These are phyloP conservation scores for Seriola dumerili DNA, from an alignment of 2,113 vertebrate genomes.

Conservation along the genomic window DNA sequence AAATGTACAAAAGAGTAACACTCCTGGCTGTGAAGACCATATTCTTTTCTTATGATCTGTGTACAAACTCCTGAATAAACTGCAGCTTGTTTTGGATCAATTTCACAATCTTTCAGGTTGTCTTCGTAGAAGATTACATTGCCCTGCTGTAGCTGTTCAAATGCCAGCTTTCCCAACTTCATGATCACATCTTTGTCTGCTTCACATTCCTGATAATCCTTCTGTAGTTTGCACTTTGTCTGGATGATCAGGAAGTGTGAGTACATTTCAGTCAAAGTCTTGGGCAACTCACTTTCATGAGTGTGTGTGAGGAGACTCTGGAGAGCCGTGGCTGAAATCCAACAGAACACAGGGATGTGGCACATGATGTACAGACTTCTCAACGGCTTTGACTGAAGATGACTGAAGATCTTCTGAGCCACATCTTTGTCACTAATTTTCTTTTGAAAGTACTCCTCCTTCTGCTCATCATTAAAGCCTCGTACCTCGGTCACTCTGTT, in stretches of 20 bases:
- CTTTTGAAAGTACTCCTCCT: conserved; percentile 38
- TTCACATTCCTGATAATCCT: conserved; percentile 20
- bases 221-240: not conserved
- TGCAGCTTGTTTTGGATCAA: conserved; percentile 25
- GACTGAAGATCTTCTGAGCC: conserved; percentile 5
- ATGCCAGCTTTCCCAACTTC: conserved; percentile 53
- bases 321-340: conserved; percentile 23
- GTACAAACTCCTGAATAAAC: conserved; percentile 51
- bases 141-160: conserved; percentile 27
- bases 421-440: not conserved
- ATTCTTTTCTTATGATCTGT: conserved; percentile 41
- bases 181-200: conserved; percentile 16
- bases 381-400: conserved; percentile 17
- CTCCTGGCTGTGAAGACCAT: conserved; percentile 7
- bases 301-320: not conserved
- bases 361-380: conserved; percentile 51
- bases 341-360: conserved; percentile 44
- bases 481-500: conserved; percentile 37
- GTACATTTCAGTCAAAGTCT: conserved; percentile 49
- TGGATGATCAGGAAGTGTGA: conserved; percentile 48
- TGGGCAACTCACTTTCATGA: conserved; percentile 11
- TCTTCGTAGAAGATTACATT: conserved; percentile 39
- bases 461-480: conserved; percentile 47
- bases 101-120: conserved; percentile 12
- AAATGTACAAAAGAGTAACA: conserved; percentile 48